A percentile compares a stretch with the other conserved stretches of the same genome.
These are phyloP conservation scores for Piprites chloris DNA, from an alignment of 2,113 vertebrate species.

Conservation along the genomic window DNA sequence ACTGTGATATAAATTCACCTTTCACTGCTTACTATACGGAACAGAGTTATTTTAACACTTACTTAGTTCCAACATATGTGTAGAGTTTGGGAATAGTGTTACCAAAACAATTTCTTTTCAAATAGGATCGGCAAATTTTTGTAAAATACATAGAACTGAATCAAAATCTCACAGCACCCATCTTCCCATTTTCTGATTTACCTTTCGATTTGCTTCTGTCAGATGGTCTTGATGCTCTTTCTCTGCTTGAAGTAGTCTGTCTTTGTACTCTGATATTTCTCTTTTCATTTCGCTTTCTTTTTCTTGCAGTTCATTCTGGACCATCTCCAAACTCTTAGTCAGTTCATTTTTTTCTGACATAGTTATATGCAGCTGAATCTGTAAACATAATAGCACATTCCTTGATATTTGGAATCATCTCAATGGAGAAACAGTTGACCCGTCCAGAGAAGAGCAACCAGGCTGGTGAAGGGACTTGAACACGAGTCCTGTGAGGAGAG, in stretches of 20 bases:
- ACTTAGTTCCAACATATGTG: background rate
- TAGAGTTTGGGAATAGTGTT: background rate
- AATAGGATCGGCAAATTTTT: background rate
- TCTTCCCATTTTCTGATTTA: conserved; percentile 2
- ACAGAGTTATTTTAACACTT: background rate
- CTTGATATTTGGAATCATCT: background rate
- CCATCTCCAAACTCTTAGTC: conserved; percentile 19
- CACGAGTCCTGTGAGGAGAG: no score
- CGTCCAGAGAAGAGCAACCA: no score
- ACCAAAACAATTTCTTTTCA: background rate
- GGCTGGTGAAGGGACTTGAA: no score
- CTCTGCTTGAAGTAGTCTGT: conserved; percentile 57
- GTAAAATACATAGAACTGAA: background rate
- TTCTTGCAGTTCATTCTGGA: conserved; percentile 56
- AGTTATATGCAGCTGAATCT: conserved; percentile 64
- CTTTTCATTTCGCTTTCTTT: conserved; percentile 55
- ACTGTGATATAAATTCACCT: background rate
- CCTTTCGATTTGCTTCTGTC: conserved; percentile 34
- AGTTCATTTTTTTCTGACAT: conserved; percentile 62
- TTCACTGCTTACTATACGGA: background rate
- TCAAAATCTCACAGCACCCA: background rate
- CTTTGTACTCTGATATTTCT: conserved; percentile 56
- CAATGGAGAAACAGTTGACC: background rate
- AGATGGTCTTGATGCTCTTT: conserved; percentile 26
- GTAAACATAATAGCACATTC: background rate